phyloP scores from a whole-genome alignment of 2,888 invertebrate genomes.

The Euproctis similis region DNA sequence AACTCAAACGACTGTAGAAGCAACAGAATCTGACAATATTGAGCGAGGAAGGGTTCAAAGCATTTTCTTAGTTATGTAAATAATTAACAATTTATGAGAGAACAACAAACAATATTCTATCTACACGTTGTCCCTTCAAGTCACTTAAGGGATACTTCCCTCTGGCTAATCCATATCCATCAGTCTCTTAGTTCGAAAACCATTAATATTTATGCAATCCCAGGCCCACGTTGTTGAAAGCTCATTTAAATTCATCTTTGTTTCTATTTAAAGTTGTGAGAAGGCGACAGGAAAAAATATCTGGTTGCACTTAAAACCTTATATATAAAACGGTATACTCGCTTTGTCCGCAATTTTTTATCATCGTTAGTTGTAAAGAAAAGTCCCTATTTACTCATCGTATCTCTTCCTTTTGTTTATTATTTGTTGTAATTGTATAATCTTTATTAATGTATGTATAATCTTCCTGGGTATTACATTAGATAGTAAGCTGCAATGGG shows the following conservation, averaged over 20 bases:
- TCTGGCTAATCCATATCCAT: conserved; percentile 51
- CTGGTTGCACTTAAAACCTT: conserved; percentile 47
- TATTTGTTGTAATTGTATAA: too few species aligned
- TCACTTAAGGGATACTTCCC: conserved; percentile 34
- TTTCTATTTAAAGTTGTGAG: conserved; percentile 50
- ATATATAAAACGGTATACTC: too few species aligned
- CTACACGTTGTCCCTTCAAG: conserved; percentile 21
- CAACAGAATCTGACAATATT: conserved; percentile 22
- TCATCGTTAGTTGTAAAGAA: too few species aligned
- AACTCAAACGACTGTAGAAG: conserved; percentile 39
- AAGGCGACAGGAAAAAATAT: conserved; percentile 51
- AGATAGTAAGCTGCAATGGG: too few species aligned
- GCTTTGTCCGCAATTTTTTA: too few species aligned
- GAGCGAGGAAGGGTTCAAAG: conserved; percentile 22
- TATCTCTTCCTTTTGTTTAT: too few species aligned
- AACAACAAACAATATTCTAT: conserved; percentile 25
- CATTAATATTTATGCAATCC: conserved; percentile 69
- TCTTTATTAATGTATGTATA: too few species aligned
- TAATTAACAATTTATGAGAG: conserved; percentile 39
- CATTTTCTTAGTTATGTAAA: conserved; percentile 26
- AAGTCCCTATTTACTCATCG: too few species aligned
- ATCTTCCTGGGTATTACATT: too few species aligned
- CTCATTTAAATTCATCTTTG: conserved; percentile 68
- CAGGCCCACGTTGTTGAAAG: conserved; percentile 56
- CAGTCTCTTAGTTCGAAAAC: conserved; percentile 44